Evolutionary conservation across 2,113 vertebrate species (phyloP), one percentile per base, ranked within the genome.

Genomic region (Oryzias javanicus): DNA sequence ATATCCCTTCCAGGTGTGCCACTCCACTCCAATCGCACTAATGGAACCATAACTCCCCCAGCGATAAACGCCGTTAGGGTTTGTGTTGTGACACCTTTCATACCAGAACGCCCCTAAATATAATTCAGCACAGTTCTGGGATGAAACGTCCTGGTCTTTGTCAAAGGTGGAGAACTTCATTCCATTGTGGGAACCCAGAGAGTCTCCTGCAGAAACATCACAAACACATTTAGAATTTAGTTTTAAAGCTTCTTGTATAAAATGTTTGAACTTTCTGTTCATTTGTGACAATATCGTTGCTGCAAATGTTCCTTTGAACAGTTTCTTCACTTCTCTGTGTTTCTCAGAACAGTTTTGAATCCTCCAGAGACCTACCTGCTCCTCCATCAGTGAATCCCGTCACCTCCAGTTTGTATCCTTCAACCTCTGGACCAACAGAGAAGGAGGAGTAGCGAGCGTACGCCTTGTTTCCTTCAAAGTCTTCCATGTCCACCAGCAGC

Each of bases 401-500:
- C 3, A 82, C 69, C 0, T 55, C 0, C 55, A 82, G 69, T 16
- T 0, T 41, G 59, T 75, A 82, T 19, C 60, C 73, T 0, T 42
- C 0, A 0, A 14, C 22, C 19, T 68, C 70, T 0, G 24, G 0
- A 1, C 13, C 48, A n/a, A 81, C 20, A 18, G 35, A 57, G 49
- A 81, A 76, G 0, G 58, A 65, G n/a, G 69, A 64, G 67, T 79
- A 79, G 14, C 49, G 59, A 24, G 70, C 55, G 5, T 5, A 71
- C n/a, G 0, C 46, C 14, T 51, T 40, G 2, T 51, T 55, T 19
- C 73, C 56, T 1, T 18, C 29, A 15, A 82, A 82, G 66, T 82
- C 76, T 68, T 79, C 69, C 80, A 82, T 67, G 20, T 76, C 50
- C 0, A 82, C 69, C 45, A 67, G 52, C 58, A 82, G 69, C 64